A percentile compares a stretch with the other conserved stretches of the same genome.
phyloP scores from a whole-genome alignment of 2,888 invertebrate genomes.

The Prosapia bicincta region DNA sequence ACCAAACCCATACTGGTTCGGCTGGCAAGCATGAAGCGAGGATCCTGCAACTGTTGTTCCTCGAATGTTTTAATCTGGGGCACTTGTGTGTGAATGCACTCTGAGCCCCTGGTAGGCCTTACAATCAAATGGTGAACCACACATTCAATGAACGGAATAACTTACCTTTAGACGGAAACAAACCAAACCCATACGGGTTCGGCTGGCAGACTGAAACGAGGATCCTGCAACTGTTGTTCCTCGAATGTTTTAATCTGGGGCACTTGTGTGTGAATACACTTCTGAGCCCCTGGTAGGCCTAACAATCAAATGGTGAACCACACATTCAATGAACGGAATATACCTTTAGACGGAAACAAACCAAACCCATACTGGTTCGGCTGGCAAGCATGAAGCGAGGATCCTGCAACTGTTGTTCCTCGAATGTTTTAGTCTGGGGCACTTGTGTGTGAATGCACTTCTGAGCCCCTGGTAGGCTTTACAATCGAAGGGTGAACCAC shows the following conservation, averaged over 20 bases:
- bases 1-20: constrained; percentile 77
- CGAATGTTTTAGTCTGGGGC: constrained; percentile 73
- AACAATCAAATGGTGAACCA: no score
- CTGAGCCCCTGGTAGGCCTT: constrained; percentile 77
- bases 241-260: constrained; percentile 76
- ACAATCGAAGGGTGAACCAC: constrained; percentile 87
- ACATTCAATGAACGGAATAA: constrained; percentile 86
- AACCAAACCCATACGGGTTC: constrained; percentile 75
- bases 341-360: no score
- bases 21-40: constrained; percentile 70
- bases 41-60: constrained; percentile 62
- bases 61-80: constrained; percentile 76
- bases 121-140: constrained; percentile 87
- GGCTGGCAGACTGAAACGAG: constrained; percentile 70
- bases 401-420: constrained; percentile 60
- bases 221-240: constrained; percentile 62
- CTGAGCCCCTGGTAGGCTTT: constrained; percentile 77
- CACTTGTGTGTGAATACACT: no score
- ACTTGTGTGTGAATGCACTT: constrained; percentile 72
- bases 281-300: no score
- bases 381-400: no score
- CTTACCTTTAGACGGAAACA: constrained; percentile 85
- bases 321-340: no score
- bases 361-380: no score
- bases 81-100: constrained; percentile 71